Conservation (phyloP, 2,113 vertebrate species). For the Lagopus leucura region DNA sequence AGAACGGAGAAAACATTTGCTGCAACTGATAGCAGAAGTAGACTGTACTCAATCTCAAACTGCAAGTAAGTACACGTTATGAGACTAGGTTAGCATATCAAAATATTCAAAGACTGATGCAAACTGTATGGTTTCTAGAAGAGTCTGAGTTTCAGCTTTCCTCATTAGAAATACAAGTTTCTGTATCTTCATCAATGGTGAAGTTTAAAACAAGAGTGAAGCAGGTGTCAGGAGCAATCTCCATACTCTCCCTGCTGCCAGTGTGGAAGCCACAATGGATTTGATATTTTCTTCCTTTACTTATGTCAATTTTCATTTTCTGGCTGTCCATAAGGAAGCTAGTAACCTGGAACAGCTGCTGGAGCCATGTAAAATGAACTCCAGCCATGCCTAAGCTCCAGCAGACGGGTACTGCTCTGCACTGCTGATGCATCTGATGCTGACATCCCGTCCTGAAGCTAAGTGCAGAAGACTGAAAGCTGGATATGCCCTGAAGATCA, state of each 20-base stretch:
- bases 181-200: background rate
- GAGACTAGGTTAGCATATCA: background rate
- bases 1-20: background rate
- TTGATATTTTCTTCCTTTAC: conserved; percentile 11
- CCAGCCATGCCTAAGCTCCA: background rate
- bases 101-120: background rate
- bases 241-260: background rate
- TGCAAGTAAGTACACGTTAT: background rate
- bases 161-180: background rate
- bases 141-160: background rate
- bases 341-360: background rate
- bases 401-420: background rate
- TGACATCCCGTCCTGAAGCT: background rate
- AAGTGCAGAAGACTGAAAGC: background rate
- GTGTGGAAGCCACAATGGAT: background rate
- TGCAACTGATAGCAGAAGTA: background rate
- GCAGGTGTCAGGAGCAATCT: background rate
- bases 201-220: background rate
- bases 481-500: conserved; percentile 11
- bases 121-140: background rate
- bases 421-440: background rate
- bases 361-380: conserved; percentile 13
- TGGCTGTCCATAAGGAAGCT: background rate
- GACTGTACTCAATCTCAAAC: background rate
- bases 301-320: conserved; percentile 2